Evolutionary conservation across 2,797 vertebrate species (phyloP).

Genomic region (Ispidina lecontei): DNA sequence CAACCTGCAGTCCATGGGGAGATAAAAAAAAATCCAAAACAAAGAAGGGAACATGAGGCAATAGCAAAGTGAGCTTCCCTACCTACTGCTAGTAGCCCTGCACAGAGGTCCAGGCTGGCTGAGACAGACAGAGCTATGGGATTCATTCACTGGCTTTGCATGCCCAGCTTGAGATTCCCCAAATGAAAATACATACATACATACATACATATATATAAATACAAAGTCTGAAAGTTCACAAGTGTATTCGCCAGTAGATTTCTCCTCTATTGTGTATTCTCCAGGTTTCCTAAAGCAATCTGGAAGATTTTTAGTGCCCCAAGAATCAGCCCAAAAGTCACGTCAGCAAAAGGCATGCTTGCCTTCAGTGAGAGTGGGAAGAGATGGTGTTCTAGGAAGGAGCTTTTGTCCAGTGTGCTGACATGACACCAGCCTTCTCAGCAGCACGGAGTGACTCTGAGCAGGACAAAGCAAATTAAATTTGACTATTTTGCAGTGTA

Average conservation of each 20-base stretch:
- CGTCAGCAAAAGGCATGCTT: neutral
- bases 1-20: neutral
- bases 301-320: neutral
- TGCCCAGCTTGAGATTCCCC: neutral
- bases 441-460: neutral
- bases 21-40: neutral
- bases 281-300: neutral
- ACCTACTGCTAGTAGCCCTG: neutral
- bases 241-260: neutral
- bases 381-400: neutral
- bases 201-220: neutral
- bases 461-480: constrained; percentile 7
- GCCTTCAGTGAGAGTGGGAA: neutral
- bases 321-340: neutral
- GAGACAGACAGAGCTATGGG: neutral
- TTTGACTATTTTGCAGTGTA: neutral
- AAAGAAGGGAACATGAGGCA: neutral
- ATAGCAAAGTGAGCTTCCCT: neutral
- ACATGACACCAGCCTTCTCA: neutral
- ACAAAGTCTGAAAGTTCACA: neutral
- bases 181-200: neutral
- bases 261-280: neutral
- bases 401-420: neutral
- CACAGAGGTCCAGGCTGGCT: neutral
- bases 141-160: neutral